Base-by-base conservation (phyloP, 2,888 invertebrate genomes). In the Phrixothrix hirtus region DNA sequence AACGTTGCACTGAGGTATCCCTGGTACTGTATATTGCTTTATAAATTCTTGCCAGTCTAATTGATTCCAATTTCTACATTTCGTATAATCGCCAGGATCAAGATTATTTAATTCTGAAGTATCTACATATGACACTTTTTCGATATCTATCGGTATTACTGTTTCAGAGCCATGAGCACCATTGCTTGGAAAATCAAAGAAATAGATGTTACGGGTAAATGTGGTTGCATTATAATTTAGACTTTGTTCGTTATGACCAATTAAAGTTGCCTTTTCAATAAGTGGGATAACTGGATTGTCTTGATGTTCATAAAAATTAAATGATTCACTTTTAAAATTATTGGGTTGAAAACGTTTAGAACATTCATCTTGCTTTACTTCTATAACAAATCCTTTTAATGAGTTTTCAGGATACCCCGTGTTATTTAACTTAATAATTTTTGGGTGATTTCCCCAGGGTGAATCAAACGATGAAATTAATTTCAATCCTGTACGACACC, bases 281-380 rank as follows among this genome's bases (percentile, higher is more conserved):
- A 5, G 21, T 10, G 9, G 9, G 29, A 7, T 10, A n/a, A n/a
- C n/a, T n/a, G n/a, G n/a, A 29, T 10, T 29, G 10, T 29, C 9
- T 9, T 29, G 2, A 5, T 10, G 9, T 3, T 29, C 29, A 4
- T 10, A 29, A 29, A 10, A 29, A 29, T 29, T 29, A 29, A 29
- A 10, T 13, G 12, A 3, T 13, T 11, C 1, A 16, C 1, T 17
- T 12, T 15, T 7, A 7, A 7, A 4, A 7, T 12, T 37, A 16
- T 35, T 27, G 3, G 67, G 65, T 25, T 57, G 31, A 46, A 72
- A 70, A 42, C 70, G 66, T 44, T 67, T 71, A 0, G 75, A 73
- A 61, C 83, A 83, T 48, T 78, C 73, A 49, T 83, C 83, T 62
- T 84, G 84, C 3, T 74, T 63, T 9, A 83, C 70, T 66, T 84